phyloP scores from a whole-genome alignment of 2,888 invertebrate species.

The Ectropis crepuscularia region DNA sequence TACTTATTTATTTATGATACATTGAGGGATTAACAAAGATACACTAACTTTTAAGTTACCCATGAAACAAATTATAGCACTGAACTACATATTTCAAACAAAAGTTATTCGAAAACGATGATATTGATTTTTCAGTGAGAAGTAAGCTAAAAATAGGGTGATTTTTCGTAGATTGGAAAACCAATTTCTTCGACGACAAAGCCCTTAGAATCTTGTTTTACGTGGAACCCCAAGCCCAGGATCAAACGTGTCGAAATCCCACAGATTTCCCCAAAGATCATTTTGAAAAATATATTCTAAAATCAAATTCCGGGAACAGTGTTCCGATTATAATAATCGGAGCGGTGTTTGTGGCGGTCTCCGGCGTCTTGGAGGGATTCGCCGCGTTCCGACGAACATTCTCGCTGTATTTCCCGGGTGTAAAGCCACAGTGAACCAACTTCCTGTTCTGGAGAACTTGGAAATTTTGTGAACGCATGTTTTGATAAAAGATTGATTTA shows the following conservation, averaged over 20 bases:
- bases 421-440: slow-evolving; percentile 47
- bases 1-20: too few relatives aligned
- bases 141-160: too few relatives aligned
- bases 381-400: slow-evolving; percentile 57
- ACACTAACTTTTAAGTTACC: too few relatives aligned
- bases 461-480: slow-evolving; percentile 3
- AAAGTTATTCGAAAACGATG: too few relatives aligned
- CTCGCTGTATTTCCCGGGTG: slow-evolving; percentile 61
- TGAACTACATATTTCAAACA: too few relatives aligned
- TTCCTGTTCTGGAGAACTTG: slow-evolving; percentile 2
- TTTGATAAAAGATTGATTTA: not conserved
- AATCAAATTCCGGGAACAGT: slow-evolving; percentile 29
- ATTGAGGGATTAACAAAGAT: too few relatives aligned
- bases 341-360: slow-evolving; percentile 45
- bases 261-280: slow-evolving; percentile 9
- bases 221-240: not conserved
- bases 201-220: too few relatives aligned
- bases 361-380: slow-evolving; percentile 52
- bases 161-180: too few relatives aligned
- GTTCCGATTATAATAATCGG: slow-evolving; percentile 48
- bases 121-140: too few relatives aligned
- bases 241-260: not conserved
- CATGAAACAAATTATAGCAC: too few relatives aligned
- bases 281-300: slow-evolving; percentile 10
- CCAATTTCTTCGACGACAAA: too few relatives aligned